Base-by-base conservation (phyloP, 2,888 invertebrate genomes). In the Drosophila dives region DNA sequence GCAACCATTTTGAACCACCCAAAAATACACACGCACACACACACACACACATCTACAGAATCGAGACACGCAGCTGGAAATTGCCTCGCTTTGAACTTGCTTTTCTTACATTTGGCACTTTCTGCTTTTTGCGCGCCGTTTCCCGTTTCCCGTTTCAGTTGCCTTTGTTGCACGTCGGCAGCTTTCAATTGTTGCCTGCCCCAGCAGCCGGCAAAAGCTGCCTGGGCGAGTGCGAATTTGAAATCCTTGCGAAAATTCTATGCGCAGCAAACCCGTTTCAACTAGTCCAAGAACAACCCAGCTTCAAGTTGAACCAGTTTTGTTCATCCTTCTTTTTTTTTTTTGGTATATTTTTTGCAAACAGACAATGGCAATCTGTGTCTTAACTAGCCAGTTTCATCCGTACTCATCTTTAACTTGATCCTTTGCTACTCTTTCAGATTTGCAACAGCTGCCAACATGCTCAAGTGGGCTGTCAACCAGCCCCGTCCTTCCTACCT, bases 381-480 rank as follows among this genome's bases (percentile, higher is more conserved):
- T 23, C 64, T 58, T 81, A 86, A 89, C 74, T 79, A 72, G 87
- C 79, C 63, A 45, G 71, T 55, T 55, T 36, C 17, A 66, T 75
- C 60, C 45, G 20, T 45, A 49, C 60, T 51, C 60, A 77, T 61
- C 42, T n/a, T 34, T 59, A 65, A 59, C 50, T 26, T 61, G 29
- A 38, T 49, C 50, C 33, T 29, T 26, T 29, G 26, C 40, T 59
- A 42, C 59, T 79, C 56, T 79, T 73, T 56, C 64, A 79, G 70
- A 59, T 33, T 20, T 29, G 53, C 67, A 42, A 65, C 85, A 82
- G 83, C 86, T 73, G 80, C 49, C 58, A 64, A 49, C 48, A 92
- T 92, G 93, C 82, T 92, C 67, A 93, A 93, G 89, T 93, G 93
- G 93, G 91, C 92, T 75, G 91, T 93, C 48, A 92, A 91, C 74